phyloP scores from a whole-genome alignment of 2,888 invertebrate species.

The Mellilla xanthometata region DNA sequence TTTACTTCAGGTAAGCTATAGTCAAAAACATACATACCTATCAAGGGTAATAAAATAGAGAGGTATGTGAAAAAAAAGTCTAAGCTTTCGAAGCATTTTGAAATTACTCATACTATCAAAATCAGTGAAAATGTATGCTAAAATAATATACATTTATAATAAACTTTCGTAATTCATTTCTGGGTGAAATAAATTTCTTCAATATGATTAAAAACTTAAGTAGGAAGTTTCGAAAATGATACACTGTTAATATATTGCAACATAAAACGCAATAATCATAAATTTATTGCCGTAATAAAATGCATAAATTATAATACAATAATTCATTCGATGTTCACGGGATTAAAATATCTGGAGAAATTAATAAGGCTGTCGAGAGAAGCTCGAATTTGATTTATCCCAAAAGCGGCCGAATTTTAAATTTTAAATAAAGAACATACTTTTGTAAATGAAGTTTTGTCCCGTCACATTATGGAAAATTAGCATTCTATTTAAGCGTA shows the following conservation, averaged over 20 bases:
- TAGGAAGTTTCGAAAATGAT: conserved; percentile 21
- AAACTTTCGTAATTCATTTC: background rate
- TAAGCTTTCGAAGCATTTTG: no score
- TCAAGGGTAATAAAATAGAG: no score
- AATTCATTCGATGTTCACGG: conserved; percentile 16
- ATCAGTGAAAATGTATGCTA: no score
- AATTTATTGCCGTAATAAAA: conserved; percentile 15
- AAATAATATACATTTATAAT: no score
- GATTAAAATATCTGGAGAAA: conserved; percentile 11
- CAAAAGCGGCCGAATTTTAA: background rate
- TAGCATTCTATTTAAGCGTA: no score
- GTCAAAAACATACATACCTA: no score
- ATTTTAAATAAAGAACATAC: no score
- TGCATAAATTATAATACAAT: conserved; percentile 3
- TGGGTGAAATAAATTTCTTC: background rate
- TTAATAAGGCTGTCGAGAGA: conserved; percentile 2
- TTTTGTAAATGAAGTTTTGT: no score
- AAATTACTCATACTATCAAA: no score
- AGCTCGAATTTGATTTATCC: conserved; percentile 2
- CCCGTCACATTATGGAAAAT: no score
- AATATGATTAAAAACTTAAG: background rate
- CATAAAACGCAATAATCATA: conserved; percentile 19
- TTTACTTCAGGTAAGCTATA: no score
- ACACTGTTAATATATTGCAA: conserved; percentile 22
- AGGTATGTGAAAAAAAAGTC: no score